phyloP scores from a whole-genome alignment of 92 coral and sea anemone species.

The Galaxea fascicularis region DNA sequence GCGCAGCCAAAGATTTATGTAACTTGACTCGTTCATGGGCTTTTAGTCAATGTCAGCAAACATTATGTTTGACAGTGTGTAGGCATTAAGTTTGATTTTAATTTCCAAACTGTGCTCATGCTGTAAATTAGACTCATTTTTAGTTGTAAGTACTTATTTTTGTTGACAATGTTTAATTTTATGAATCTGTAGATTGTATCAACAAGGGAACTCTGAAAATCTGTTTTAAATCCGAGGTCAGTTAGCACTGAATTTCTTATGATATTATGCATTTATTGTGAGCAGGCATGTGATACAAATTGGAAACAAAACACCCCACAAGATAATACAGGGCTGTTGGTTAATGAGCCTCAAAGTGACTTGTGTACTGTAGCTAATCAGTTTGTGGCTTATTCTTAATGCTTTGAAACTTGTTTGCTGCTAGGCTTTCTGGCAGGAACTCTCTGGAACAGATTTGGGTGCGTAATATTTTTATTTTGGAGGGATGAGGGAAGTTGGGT shows the following conservation, averaged over 20 bases:
- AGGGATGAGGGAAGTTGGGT: no score
- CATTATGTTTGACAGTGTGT: slow-evolving; percentile 8
- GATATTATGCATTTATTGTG: not conserved
- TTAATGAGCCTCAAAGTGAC: no score
- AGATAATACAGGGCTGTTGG: no score
- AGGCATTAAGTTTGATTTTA: not conserved
- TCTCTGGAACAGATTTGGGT: no score
- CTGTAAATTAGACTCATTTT: slow-evolving; percentile 12
- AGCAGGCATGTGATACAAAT: not conserved
- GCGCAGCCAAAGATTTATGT: not conserved
- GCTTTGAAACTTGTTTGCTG: no score
- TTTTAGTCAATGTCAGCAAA: not conserved
- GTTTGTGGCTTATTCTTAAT: no score
- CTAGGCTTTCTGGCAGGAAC: no score
- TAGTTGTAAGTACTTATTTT: slow-evolving; percentile 38
- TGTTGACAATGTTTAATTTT: slow-evolving; percentile 1
- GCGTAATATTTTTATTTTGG: no score
- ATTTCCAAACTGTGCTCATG: not conserved
- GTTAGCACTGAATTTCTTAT: not conserved
- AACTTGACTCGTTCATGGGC: not conserved
- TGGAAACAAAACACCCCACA: no score
- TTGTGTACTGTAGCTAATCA: no score
- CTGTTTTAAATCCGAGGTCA: not conserved
- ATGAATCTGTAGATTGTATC: not conserved
- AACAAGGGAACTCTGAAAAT: not conserved